Conservation (phyloP, 2,888 invertebrate genomes). For the Xanthia icteritia region DNA sequence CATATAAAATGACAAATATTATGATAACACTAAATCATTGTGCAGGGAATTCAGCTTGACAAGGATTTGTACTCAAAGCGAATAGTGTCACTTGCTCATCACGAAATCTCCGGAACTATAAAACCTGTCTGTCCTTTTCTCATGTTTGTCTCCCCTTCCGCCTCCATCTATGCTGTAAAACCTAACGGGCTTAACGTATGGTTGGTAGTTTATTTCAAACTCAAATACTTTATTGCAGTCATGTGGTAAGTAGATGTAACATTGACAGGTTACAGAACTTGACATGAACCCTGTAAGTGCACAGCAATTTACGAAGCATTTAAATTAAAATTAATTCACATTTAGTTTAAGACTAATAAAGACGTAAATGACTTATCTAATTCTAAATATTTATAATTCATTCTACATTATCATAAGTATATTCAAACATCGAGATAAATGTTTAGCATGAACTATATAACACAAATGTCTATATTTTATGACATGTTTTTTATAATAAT, state of each 20-base stretch:
- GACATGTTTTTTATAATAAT: neutral
- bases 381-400: neutral
- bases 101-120: too few relatives aligned
- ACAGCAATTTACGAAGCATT: neutral
- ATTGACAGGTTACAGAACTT: neutral
- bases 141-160: neutral
- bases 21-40: neutral
- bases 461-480: neutral
- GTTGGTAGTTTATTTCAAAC: neutral
- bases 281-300: neutral
- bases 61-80: neutral
- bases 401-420: neutral
- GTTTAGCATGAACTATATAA: too few relatives aligned
- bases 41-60: neutral
- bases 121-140: too few relatives aligned
- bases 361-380: neutral
- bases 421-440: neutral
- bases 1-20: neutral
- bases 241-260: neutral
- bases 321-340: neutral
- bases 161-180: neutral
- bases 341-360: neutral
- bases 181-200: neutral
- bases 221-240: neutral
- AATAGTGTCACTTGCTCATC: neutral